phyloP scores from a whole-genome alignment of 2,113 vertebrate genomes.

The Bos indicus region DNA sequence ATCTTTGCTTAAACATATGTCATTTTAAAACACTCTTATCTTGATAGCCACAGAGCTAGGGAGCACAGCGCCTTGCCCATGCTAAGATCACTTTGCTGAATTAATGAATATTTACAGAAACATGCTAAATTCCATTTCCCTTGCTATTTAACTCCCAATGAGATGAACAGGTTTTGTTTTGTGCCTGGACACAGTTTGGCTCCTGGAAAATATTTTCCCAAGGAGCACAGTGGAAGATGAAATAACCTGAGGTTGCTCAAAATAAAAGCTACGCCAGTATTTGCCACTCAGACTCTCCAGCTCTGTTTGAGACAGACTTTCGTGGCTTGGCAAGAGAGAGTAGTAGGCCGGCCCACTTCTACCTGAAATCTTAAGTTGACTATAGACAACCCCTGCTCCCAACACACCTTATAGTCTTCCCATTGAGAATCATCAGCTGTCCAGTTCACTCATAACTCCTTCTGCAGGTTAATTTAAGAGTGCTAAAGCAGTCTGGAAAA shows the following conservation, averaged over 20 bases:
- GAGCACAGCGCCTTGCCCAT: rapidly evolving
- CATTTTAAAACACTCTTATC: not conserved
- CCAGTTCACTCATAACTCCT: not conserved
- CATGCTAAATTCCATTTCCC: not conserved
- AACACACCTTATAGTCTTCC: not conserved
- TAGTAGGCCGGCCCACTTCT: not conserved
- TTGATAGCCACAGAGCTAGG: not conserved
- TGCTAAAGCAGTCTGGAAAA: not conserved
- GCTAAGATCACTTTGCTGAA: not conserved
- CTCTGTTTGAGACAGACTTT: not conserved
- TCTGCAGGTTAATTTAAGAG: not conserved
- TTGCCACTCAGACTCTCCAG: not conserved
- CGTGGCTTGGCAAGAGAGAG: not conserved
- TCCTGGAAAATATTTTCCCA: slow-evolving; percentile 25
- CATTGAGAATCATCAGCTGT: not conserved
- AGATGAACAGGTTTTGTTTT: slow-evolving; percentile 17
- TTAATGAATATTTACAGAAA: slow-evolving; percentile 18
- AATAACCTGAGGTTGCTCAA: not conserved
- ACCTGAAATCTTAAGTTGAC: not conserved
- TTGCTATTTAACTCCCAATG: not conserved
- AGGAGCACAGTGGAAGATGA: not conserved
- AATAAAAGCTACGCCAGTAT: not conserved
- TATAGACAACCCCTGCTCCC: not conserved
- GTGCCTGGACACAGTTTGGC: not conserved
- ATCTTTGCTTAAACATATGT: not conserved